Conservation (phyloP, 2,888 invertebrate genomes). For the Andrena trimmerana region DNA sequence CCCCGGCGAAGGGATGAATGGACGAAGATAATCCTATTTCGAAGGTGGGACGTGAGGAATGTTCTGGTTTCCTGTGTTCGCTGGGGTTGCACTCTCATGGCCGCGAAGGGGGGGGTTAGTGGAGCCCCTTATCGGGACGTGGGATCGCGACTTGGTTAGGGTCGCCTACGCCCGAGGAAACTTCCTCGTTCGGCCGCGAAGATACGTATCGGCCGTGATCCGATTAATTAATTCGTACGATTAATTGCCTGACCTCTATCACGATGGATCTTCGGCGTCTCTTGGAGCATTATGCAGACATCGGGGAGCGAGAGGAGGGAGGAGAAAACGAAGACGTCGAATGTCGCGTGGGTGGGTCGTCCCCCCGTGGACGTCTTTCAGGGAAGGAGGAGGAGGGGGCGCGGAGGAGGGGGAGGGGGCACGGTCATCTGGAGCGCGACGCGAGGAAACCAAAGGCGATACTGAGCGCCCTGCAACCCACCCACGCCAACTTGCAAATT, state of each 20-base stretch:
- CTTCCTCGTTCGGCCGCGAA: slow-evolving; percentile 60
- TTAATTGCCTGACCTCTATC: slow-evolving; percentile 73
- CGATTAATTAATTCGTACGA: slow-evolving; percentile 76
- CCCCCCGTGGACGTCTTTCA: slow-evolving; percentile 32
- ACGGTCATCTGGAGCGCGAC: slow-evolving; percentile 62
- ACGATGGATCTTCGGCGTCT: slow-evolving; percentile 64
- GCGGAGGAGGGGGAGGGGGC: slow-evolving; percentile 31
- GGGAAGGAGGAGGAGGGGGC: not conserved
- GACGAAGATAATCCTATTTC: slow-evolving; percentile 66
- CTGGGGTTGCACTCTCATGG: slow-evolving; percentile 56
- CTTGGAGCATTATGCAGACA: slow-evolving; percentile 49
- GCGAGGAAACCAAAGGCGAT: slow-evolving; percentile 48
- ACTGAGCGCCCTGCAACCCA: slow-evolving; percentile 51
- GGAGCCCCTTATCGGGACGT: slow-evolving; percentile 61
- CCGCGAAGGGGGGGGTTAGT: slow-evolving; percentile 13
- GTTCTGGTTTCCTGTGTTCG: slow-evolving; percentile 67
- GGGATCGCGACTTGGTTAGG: slow-evolving; percentile 63
- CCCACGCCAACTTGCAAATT: slow-evolving; percentile 59
- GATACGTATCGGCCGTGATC: slow-evolving; percentile 67
- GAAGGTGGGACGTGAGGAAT: slow-evolving; percentile 71
- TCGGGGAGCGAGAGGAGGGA: slow-evolving; percentile 1
- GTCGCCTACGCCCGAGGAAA: slow-evolving; percentile 68
- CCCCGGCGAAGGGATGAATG: slow-evolving; percentile 64
- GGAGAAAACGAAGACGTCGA: slow-evolving; percentile 65
- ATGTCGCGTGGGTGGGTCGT: slow-evolving; percentile 77